These are phyloP conservation scores for Xylota segnis DNA, from an alignment of 2,888 invertebrate genomes.

Conservation along the genomic window DNA sequence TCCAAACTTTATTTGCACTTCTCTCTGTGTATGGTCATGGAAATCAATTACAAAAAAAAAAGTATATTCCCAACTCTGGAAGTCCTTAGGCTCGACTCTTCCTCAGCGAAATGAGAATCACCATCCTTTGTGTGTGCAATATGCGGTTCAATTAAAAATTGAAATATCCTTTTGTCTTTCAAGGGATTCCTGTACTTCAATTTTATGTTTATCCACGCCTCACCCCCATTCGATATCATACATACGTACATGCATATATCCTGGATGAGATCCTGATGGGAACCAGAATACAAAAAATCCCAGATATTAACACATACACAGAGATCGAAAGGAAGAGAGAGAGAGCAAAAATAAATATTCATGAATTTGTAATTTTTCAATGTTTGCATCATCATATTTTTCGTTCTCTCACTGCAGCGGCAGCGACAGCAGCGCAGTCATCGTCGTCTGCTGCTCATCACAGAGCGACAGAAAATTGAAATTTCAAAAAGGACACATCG, in stretches of 20 bases:
- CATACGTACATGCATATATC: neutral
- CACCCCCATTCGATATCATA: neutral
- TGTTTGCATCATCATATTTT: conserved; percentile 72
- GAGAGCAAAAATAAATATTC: conserved; percentile 62
- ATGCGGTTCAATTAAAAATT: conserved; percentile 68
- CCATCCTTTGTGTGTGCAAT: conserved; percentile 39
- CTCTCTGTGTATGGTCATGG: conserved; percentile 11
- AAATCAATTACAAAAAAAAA: conserved; percentile 49
- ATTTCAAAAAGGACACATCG: conserved; percentile 41
- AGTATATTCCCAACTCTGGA: neutral
- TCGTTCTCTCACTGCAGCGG: conserved; percentile 6
- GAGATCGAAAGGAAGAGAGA: conserved; percentile 1
- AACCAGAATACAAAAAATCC: conserved; percentile 20
- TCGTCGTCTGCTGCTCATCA: conserved; percentile 26
- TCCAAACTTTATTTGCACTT: conserved; percentile 21
- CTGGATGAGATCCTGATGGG: conserved; percentile 1
- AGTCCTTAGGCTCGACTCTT: neutral
- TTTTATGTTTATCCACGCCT: conserved; percentile 15
- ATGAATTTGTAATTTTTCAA: conserved; percentile 71
- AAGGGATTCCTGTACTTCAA: conserved; percentile 25
- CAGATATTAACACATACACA: conserved; percentile 65
- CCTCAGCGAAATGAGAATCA: conserved; percentile 2
- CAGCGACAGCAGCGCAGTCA: too few species aligned
- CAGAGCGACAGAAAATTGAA: conserved; percentile 58
- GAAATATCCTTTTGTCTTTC: conserved; percentile 62